Evolutionary conservation across 2,113 vertebrate species (phyloP).

Genomic region (Lucifuga dentata): DNA sequence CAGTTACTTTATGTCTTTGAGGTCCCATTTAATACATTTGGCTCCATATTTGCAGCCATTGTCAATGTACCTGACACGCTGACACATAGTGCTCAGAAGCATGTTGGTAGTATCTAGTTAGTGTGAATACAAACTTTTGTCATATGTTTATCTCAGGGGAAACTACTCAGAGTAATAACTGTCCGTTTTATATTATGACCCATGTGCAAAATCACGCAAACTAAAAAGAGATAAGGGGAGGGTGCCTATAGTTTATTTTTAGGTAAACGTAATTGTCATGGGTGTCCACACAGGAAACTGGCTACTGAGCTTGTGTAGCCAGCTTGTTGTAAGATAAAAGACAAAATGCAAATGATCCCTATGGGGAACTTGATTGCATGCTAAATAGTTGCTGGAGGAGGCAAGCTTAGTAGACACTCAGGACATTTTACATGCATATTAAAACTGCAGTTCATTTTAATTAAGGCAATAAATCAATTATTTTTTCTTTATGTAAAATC

Average conservation of each 20-base stretch:
- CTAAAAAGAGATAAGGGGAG: slow-evolving; percentile 13
- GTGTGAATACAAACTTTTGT: slow-evolving; percentile 5
- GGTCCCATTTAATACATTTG: not conserved
- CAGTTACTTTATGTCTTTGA: not conserved
- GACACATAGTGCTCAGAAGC: not conserved
- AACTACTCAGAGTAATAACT: slow-evolving; percentile 12
- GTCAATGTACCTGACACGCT: too few species aligned
- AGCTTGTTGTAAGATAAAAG: not conserved
- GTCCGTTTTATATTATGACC: slow-evolving; percentile 23
- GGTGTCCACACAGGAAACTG: slow-evolving; percentile 1
- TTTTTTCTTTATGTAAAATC: too few species aligned
- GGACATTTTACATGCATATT: too few species aligned
- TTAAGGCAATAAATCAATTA: too few species aligned
- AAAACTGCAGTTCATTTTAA: too few species aligned
- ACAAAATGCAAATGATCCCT: not conserved
- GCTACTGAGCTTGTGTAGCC: not conserved
- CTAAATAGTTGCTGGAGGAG: slow-evolving; percentile 23
- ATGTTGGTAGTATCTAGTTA: not conserved
- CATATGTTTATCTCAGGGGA: slow-evolving; percentile 22
- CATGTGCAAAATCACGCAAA: slow-evolving; percentile 50
- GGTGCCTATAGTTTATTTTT: not conserved
- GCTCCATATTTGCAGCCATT: not conserved
- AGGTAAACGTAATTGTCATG: not conserved
- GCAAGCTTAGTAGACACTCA: slow-evolving; percentile 3
- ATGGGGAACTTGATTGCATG: slow-evolving; percentile 10